Percentiles rank a stretch among this genome's conserved stretches.
These are phyloP conservation scores for Channallabes apus DNA, from an alignment of 2,797 vertebrate species.

Conservation along the genomic window DNA sequence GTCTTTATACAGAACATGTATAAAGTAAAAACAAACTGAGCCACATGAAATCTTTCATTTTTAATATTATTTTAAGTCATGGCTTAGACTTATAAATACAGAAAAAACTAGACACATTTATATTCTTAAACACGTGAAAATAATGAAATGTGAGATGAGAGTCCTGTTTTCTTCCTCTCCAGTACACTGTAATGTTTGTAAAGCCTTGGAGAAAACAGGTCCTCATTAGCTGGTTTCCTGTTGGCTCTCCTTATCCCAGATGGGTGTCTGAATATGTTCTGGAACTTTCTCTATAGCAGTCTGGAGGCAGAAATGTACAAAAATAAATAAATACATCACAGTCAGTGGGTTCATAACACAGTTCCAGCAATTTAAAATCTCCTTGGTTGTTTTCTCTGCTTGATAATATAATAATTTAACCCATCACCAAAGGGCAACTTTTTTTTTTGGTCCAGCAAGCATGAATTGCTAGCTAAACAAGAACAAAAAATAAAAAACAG, in stretches of 20 bases:
- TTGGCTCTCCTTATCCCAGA: slow-evolving; percentile 76
- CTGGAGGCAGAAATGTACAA: slow-evolving; percentile 66
- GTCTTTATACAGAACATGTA: neutral
- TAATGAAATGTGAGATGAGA: neutral
- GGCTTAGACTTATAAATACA: slow-evolving; percentile 9
- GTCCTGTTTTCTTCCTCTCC: neutral
- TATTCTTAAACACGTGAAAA: neutral
- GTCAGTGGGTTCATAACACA: too few species aligned
- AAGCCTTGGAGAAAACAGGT: neutral
- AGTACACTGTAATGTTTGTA: too few species aligned
- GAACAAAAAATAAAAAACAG: too few species aligned
- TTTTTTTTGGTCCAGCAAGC: too few species aligned
- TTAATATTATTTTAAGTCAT: neutral
- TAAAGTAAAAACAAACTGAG: too few species aligned
- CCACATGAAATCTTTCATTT: too few species aligned
- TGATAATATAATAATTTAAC: too few species aligned
- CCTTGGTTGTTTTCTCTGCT: too few species aligned
- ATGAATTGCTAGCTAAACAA: neutral
- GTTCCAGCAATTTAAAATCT: too few species aligned
- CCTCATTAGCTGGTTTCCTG: slow-evolving; percentile 69
- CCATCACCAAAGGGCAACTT: too few species aligned
- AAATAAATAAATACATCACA: neutral
- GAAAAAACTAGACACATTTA: neutral
- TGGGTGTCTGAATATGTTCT: slow-evolving; percentile 84
- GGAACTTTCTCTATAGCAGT: slow-evolving; percentile 85